These are phyloP conservation scores for Ranitomeya imitator DNA, from an alignment of 2,113 vertebrate species.

Conservation along the genomic window DNA sequence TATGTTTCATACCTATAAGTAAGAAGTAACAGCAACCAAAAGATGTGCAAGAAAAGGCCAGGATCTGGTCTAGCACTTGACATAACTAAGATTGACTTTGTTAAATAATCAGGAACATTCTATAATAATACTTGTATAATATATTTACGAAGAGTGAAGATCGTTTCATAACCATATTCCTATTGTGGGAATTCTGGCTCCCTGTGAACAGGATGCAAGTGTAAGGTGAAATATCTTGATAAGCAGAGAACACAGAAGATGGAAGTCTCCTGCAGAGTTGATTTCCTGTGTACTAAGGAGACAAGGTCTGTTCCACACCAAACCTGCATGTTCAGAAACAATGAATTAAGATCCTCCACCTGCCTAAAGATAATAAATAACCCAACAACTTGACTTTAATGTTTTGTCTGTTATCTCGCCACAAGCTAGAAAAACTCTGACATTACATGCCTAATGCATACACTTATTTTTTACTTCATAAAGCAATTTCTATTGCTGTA, in stretches of 20 bases:
- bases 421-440: neutral
- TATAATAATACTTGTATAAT: neutral
- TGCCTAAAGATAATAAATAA: slow-evolving; percentile 39
- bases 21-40: too few relatives aligned
- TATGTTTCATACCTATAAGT: too few relatives aligned
- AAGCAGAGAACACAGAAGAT: slow-evolving; percentile 35
- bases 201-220: slow-evolving; percentile 46
- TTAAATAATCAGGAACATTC: neutral
- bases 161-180: neutral
- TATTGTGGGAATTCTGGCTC: neutral
- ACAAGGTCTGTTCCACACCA: neutral
- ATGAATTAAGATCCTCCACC: slow-evolving; percentile 24
- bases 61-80: too few relatives aligned
- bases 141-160: neutral
- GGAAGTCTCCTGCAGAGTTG: slow-evolving; percentile 23
- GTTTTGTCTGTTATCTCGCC: slow-evolving; percentile 3
- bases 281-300: slow-evolving; percentile 19
- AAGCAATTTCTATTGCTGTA: neutral
- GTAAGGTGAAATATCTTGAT: slow-evolving; percentile 30
- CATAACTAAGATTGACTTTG: too few relatives aligned
- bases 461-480: neutral
- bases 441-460: neutral
- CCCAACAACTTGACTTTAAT: neutral
- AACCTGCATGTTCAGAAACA: slow-evolving; percentile 42
- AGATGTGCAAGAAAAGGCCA: too few relatives aligned